A percentile compares a stretch with the other conserved stretches of the same genome.
Evolutionary conservation across 2,888 invertebrate species (phyloP).

Genomic region (Unio delphinus): DNA sequence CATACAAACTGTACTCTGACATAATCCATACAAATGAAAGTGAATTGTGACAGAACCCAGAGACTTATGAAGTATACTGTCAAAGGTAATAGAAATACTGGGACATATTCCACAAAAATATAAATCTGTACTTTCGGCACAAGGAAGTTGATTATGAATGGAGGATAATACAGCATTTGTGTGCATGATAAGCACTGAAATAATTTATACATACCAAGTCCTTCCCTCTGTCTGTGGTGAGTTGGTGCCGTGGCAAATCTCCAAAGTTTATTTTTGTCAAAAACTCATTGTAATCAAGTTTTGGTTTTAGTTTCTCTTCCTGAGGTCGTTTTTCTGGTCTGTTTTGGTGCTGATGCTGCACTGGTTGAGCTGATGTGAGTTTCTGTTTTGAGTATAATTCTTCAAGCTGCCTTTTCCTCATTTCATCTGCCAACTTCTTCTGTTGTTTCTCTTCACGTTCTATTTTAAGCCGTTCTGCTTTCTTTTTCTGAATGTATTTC

Average conservation of each 20-base stretch:
- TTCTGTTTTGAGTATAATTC: conserved; percentile 53
- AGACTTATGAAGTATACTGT: too few relatives aligned
- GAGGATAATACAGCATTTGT: too few relatives aligned
- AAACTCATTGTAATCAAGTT: conserved; percentile 13
- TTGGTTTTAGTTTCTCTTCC: conserved; percentile 6
- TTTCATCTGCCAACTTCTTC: conserved; percentile 67
- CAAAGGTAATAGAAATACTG: too few relatives aligned
- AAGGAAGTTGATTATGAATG: too few relatives aligned
- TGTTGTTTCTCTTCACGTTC: conserved; percentile 69
- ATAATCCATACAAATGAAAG: too few relatives aligned
- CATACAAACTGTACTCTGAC: too few relatives aligned
- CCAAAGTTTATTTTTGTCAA: conserved; percentile 15
- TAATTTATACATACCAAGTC: not conserved
- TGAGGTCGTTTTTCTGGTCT: conserved; percentile 4
- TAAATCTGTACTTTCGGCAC: too few relatives aligned
- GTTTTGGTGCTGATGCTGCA: too few relatives aligned
- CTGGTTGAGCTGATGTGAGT: conserved; percentile 21
- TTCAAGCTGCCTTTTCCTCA: conserved; percentile 66
- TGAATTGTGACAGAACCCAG: too few relatives aligned
- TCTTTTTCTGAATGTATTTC: conserved; percentile 76
- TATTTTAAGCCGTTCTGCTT: conserved; percentile 73
- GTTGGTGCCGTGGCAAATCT: conserved; percentile 36
- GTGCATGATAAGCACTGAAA: too few relatives aligned
- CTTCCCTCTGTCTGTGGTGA: conserved; percentile 5
- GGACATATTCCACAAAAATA: too few relatives aligned